Base-by-base conservation (phyloP, 92 coral and sea anemone species). In the Zoanthus sansibaricus region DNA sequence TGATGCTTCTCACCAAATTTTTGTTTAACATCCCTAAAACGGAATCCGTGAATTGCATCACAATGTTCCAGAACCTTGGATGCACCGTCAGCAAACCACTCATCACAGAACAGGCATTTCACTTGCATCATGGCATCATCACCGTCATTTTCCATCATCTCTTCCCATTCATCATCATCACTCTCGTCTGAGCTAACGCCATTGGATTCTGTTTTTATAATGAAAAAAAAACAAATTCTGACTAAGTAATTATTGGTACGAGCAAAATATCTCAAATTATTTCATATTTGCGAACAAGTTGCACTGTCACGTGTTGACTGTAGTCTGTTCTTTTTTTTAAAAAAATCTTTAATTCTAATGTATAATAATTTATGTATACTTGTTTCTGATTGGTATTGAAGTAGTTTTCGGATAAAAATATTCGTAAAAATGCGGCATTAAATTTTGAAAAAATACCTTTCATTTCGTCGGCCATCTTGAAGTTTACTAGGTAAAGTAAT, bases 141-240 rank as follows among this genome's bases (percentile, higher is more conserved):
- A 32, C 42, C 2, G 42, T 86, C 91, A n/a, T 90, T 94, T 30
- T 85, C 95, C 21, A 89, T 91, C 82, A 88, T 71, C 66, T 92
- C 98, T 54, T 93, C 95, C 94, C 98, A 95, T 59, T 77, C 87
- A 71, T 92, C 98, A 32, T 92, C 98, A 72, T 93, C 98, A 88
- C 91, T 92, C 33, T 88, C 98, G 86, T 98, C 95, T 16, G 89
- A 96, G 84, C 91, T 88, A 30, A 80, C 80, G 70, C 72, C 16
- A 66, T 46, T 55, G 13, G 56, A 52, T 37, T 59, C 88, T 84
- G 18, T 56, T 30, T 67, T 7, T 30, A 20, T 12, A 37, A 2
- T 37, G 4, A 37, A 2, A 37, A 0, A 37, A 37, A 2, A 37
- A 37, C 42, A 37, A 37, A 37, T 37, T 2, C 42, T 37, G 42